These are phyloP conservation scores for Aptenodytes forsteri DNA, from an alignment of 2,113 vertebrate species.

Conservation along the genomic window DNA sequence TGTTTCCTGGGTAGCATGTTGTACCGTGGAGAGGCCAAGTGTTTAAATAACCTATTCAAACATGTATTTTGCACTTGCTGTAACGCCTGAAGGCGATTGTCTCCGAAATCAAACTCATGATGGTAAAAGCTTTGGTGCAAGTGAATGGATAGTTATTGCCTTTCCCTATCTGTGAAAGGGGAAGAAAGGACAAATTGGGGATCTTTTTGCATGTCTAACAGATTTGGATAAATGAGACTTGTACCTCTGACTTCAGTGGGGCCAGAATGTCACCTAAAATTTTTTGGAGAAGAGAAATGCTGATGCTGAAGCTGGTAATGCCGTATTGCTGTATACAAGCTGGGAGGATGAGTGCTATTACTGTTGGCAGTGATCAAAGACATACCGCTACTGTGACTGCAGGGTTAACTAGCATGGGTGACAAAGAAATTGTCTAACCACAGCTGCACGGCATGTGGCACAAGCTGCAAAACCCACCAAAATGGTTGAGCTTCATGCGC, in stretches of 20 bases:
- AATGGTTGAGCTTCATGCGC: rapidly evolving
- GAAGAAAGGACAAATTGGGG: neutral
- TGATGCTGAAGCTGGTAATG: neutral
- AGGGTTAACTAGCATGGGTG: neutral
- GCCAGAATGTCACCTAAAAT: neutral
- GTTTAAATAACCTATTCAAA: neutral
- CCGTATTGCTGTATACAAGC: neutral
- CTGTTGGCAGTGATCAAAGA: neutral
- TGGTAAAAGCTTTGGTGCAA: neutral
- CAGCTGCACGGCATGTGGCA: neutral
- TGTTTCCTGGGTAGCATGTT: neutral
- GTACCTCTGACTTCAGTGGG: neutral
- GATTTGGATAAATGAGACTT: neutral
- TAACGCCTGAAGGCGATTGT: neutral
- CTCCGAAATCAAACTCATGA: neutral
- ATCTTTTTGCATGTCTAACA: neutral
- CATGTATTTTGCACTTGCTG: neutral
- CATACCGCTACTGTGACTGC: neutral
- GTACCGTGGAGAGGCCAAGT: neutral
- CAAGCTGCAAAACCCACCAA: neutral
- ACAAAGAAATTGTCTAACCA: neutral
- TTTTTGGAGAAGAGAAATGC: neutral
- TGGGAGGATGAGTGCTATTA: neutral
- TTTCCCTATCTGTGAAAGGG: neutral
- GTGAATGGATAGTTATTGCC: neutral